phyloP scores from a whole-genome alignment of 2,888 invertebrate genomes.

The Mythimna ferrago region DNA sequence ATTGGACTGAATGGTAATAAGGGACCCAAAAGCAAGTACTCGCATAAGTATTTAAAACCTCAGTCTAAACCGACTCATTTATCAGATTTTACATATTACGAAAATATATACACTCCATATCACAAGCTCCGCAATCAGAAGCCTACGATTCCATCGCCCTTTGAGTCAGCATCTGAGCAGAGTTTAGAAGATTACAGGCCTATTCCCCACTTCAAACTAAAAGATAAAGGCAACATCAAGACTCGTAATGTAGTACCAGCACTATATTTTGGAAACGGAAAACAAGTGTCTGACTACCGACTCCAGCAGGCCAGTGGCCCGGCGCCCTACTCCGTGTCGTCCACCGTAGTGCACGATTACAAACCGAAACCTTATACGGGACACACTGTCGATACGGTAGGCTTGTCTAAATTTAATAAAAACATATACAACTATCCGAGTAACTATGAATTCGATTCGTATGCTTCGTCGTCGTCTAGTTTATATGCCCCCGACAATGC shows the following conservation, averaged over 20 bases:
- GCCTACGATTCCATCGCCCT: conserved; percentile 69
- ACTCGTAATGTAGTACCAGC: conserved; percentile 70
- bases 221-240: conserved; percentile 76
- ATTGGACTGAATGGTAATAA: conserved; percentile 71
- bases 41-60: conserved; percentile 75
- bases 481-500: conserved; percentile 73
- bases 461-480: conserved; percentile 82
- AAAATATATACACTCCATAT: conserved; percentile 79
- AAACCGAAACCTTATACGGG: conserved; percentile 76
- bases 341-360: conserved; percentile 83
- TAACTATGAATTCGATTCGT: conserved; percentile 82
- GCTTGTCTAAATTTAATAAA: conserved; percentile 74
- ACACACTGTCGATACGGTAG: conserved; percentile 63
- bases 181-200: conserved; percentile 77
- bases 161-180: conserved; percentile 67
- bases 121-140: conserved; percentile 74
- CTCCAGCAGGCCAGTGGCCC: conserved; percentile 74
- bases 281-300: conserved; percentile 75
- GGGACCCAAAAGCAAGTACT: conserved; percentile 74
- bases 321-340: conserved; percentile 82
- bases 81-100: conserved; percentile 84
- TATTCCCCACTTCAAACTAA: conserved; percentile 76
- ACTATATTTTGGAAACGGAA: conserved; percentile 71
- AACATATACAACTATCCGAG: conserved; percentile 78
- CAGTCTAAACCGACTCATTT: conserved; percentile 70